Evolutionary conservation across 2,888 invertebrate species (phyloP), one percentile per base, ranked within the genome.

Genomic region (Rotaria socialis): DNA sequence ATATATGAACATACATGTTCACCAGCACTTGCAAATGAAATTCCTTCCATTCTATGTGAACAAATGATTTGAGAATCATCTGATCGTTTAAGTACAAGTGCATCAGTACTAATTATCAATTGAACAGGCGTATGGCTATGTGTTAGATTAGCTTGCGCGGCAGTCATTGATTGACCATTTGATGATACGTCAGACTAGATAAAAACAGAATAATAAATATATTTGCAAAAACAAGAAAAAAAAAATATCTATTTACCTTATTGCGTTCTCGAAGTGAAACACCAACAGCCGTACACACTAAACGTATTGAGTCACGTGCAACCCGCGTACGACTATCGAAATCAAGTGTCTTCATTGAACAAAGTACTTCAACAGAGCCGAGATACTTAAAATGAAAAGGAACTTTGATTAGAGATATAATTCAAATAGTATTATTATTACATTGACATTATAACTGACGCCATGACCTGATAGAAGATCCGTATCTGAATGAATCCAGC

Each of bases 281-380:
- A 5, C 80, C 80, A 5, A 24, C n/a, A 24, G 80, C 24, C 35
- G 80, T 7, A n/a, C 80, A 80, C 10, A 80, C 80, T 47, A 80
- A n/a, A 47, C 80, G 80, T 47, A 80, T 80, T 24, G 80, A 80
- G 24, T 80, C 80, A 24, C 80, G 50, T n/a, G 86, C 86, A 80
- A 86, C 86, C 47, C 75, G 85, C 19, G 86, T 86, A 8, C 86
- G 47, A 35, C 75, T 60, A 80, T 86, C 86, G 56, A 86, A 86
- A 60, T 85, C 85, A 27, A 86, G 47, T 41, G 85, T 85, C 43
- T 86, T 86, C 86, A 86, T 86, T 10, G 85, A 85, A 56, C 85
- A 85, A 35, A 85, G 75, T 75, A 86, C 85, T 11, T 75, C 85
- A 27, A 86, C 85, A 50, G 85, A 85, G 22, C 86, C 86, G 16